Conservation (phyloP, 2,797 vertebrate genomes). For the Catamblyrhynchus diadema region DNA sequence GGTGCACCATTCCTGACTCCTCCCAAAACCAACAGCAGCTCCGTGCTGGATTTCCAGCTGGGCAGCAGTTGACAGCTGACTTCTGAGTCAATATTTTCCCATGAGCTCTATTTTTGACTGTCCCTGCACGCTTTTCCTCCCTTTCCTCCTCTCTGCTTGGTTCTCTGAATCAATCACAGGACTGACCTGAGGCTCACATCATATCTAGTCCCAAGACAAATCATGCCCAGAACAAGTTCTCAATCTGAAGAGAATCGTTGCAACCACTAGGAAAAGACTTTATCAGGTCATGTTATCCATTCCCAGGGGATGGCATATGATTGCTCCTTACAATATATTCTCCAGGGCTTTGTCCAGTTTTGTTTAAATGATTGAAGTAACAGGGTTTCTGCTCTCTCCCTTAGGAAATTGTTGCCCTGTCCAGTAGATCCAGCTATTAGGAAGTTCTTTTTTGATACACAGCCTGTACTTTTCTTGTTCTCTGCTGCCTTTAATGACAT, state of each 20-base stretch:
- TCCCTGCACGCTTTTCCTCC: not conserved
- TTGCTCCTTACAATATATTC: constrained; percentile 12
- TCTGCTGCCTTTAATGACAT: not conserved
- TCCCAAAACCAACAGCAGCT: not conserved
- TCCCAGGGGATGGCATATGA: not conserved
- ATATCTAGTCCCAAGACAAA: constrained; percentile 41
- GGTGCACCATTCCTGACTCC: not conserved
- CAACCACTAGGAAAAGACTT: constrained; percentile 31
- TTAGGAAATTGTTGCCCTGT: constrained; percentile 23
- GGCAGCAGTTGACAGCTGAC: not conserved
- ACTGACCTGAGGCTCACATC: constrained; percentile 37
- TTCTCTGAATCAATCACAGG: not conserved
- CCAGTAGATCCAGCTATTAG: not conserved
- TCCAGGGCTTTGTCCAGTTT: constrained; percentile 56
- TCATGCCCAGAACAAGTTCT: constrained; percentile 33
- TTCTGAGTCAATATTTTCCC: not conserved
- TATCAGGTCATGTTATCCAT: constrained; percentile 15
- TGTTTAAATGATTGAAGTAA: constrained; percentile 58
- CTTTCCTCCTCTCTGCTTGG: not conserved
- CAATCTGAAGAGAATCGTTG: not conserved
- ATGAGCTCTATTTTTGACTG: not conserved
- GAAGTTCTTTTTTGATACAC: not conserved
- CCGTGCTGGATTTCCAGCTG: not conserved
- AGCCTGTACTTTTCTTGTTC: constrained; percentile 27
- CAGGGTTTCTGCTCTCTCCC: not conserved